Evolutionary conservation across 2,888 invertebrate species (phyloP).

Genomic region (Macrosoma leucophasiata): DNA sequence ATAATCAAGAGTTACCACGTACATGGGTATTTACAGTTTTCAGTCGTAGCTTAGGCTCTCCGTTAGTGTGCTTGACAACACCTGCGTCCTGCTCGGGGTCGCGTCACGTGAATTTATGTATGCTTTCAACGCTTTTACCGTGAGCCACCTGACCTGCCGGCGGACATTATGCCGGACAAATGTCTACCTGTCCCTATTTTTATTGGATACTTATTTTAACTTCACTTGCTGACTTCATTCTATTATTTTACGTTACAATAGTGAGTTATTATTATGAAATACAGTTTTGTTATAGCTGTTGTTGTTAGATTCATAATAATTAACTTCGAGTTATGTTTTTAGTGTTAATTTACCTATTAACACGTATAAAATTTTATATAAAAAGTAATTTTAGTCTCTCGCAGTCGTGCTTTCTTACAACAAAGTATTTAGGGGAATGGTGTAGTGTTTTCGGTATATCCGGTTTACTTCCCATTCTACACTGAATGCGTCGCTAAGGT

Average conservation of each 20-base stretch:
- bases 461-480: too few species aligned
- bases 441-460: too few species aligned
- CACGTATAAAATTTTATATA: not conserved
- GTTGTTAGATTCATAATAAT: too few species aligned
- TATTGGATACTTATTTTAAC: slow-evolving; percentile 51
- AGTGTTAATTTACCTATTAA: not conserved
- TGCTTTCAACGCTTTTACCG: slow-evolving; percentile 67
- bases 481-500: too few species aligned
- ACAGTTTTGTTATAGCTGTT: too few species aligned
- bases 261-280: too few species aligned
- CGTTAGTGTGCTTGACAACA: slow-evolving; percentile 46
- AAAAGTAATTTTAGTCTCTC: too few species aligned
- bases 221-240: slow-evolving; percentile 21
- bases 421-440: too few species aligned
- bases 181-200: slow-evolving; percentile 55
- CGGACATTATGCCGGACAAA: slow-evolving; percentile 63
- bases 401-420: too few species aligned
- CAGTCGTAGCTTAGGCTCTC: slow-evolving; percentile 43
- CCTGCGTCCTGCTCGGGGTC: slow-evolving; percentile 57
- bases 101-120: slow-evolving; percentile 68
- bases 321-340: too few species aligned
- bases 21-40: slow-evolving; percentile 14
- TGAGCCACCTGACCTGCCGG: slow-evolving; percentile 70
- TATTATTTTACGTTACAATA: slow-evolving; percentile 13
- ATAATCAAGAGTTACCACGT: slow-evolving; percentile 32